Conservation (phyloP, 2,888 invertebrate genomes). For the Cheilosia variabilis region DNA sequence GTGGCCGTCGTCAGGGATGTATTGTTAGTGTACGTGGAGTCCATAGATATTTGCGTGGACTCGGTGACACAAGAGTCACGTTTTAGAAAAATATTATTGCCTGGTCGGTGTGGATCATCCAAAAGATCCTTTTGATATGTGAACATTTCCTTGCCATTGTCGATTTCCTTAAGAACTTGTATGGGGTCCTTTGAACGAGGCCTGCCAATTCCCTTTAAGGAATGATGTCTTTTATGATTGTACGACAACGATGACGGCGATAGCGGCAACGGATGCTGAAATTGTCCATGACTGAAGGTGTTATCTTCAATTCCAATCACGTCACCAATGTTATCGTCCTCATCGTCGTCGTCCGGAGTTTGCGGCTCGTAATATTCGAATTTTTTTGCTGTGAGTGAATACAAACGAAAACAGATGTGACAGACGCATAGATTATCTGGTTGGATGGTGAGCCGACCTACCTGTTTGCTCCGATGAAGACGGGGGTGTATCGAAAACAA, state of each 20-base stretch:
- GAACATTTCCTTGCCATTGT: slow-evolving; percentile 45
- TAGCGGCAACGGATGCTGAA: slow-evolving; percentile 78
- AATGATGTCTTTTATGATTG: slow-evolving; percentile 76
- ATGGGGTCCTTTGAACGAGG: slow-evolving; percentile 33
- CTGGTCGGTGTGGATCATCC: slow-evolving; percentile 60
- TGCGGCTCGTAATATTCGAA: slow-evolving; percentile 83
- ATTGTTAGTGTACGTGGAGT: slow-evolving; percentile 81
- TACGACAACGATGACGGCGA: slow-evolving; percentile 76
- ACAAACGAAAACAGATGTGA: background rate
- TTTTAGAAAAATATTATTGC: slow-evolving; percentile 77
- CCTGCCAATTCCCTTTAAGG: slow-evolving; percentile 43
- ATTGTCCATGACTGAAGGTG: slow-evolving; percentile 50
- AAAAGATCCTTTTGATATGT: slow-evolving; percentile 65
- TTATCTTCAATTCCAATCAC: slow-evolving; percentile 35
- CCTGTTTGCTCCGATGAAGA: slow-evolving; percentile 62
- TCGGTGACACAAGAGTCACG: slow-evolving; percentile 83
- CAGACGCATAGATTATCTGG: too few relatives aligned
- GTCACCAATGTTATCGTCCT: slow-evolving; percentile 59
- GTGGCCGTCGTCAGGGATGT: slow-evolving; percentile 81
- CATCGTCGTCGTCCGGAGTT: slow-evolving; percentile 81
- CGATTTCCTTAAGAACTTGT: slow-evolving; percentile 38
- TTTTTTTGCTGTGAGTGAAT: slow-evolving; percentile 77
- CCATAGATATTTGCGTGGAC: slow-evolving; percentile 82
- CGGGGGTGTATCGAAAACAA: slow-evolving; percentile 84
- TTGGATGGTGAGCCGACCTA: background rate